Base-by-base conservation (phyloP, 2,888 invertebrate genomes). In the Scrobipalpa atriplicella region DNA sequence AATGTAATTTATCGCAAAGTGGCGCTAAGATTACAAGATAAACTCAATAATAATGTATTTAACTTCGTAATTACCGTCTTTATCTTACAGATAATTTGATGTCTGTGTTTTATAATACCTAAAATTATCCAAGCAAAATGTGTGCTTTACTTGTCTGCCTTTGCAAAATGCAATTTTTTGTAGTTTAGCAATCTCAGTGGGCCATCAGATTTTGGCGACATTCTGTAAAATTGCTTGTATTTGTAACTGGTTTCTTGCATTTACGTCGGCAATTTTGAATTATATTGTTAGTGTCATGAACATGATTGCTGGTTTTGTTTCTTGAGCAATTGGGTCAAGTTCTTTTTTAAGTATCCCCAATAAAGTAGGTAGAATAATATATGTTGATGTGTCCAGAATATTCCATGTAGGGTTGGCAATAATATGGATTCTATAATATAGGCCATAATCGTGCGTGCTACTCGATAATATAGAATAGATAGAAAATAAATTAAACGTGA, bases 121-220 rank as follows among this genome's bases (percentile, higher is more conserved):
- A 47, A 47, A 3, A 47, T 47, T 47, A 54, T 1, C 10, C 21
- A 54, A 54, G 21, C 54, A 10, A 19, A 51, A 52, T 52, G 19
- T 2, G 9, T 21, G 6, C 7, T 10, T 8, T 6, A 18, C 19
- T 52, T 18, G 52, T 52, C 19, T 52, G 51, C 18, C 18, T 51
- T 51, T 2, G 51, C 51, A 18, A 51, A 52, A 52, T 52, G 52
- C 19, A n/a, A n/a, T n/a, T n/a, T 18, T 10, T 19, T 5, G 19
- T 52, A 52, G 52, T 52, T 52, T 19, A 52, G 52, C 11, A 18
- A 51, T 36, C 47, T 63, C 2, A 63, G 13, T 36, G 29, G 51
- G 36, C 36, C 52, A 52, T 21, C 52, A 18, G 19, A 52, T 18
- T 52, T 52, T 19, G 52, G 19, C 52, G 52, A 52, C 52, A 19